Conservation (phyloP, 2,797 vertebrate genomes). For the Lepidocolaptes lacrymiger region DNA sequence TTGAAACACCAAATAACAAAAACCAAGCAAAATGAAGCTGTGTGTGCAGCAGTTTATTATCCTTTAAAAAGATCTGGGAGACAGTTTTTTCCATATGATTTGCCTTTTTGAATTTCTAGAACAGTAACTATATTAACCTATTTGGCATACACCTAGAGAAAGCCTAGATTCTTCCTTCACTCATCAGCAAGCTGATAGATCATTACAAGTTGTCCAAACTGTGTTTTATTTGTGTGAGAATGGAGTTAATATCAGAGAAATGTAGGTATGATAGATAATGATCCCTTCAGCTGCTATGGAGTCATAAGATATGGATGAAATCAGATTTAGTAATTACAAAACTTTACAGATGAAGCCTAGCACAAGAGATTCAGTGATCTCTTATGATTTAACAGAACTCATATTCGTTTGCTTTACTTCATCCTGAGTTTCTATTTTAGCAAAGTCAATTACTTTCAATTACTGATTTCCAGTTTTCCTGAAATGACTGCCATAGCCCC, state of each 20-base stretch:
- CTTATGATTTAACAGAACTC: not conserved
- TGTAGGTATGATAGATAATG: too few relatives aligned
- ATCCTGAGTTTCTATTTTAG: not conserved
- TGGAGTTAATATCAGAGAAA: not conserved
- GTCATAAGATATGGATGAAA: not conserved
- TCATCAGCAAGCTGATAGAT: not conserved
- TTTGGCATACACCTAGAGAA: not conserved
- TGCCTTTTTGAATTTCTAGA: not conserved
- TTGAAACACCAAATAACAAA: not conserved
- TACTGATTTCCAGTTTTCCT: not conserved
- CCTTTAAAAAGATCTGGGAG: not conserved
- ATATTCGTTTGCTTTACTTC: not conserved
- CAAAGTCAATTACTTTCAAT: not conserved
- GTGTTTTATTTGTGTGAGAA: not conserved
- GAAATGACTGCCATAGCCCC: not conserved
- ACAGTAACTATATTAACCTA: not conserved
- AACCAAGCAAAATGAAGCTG: not conserved
- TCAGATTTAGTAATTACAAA: not conserved
- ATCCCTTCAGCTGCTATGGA: not conserved
- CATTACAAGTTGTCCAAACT: not conserved
- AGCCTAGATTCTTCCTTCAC: not conserved
- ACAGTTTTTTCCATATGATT: not conserved
- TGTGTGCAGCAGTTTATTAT: not conserved
- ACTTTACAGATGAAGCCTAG: not conserved
- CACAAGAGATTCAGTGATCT: not conserved